Percentiles rank a stretch among this genome's conserved stretches.
These are phyloP conservation scores for Tetrax tetrax DNA, from an alignment of 2,113 vertebrate species.

Conservation along the genomic window DNA sequence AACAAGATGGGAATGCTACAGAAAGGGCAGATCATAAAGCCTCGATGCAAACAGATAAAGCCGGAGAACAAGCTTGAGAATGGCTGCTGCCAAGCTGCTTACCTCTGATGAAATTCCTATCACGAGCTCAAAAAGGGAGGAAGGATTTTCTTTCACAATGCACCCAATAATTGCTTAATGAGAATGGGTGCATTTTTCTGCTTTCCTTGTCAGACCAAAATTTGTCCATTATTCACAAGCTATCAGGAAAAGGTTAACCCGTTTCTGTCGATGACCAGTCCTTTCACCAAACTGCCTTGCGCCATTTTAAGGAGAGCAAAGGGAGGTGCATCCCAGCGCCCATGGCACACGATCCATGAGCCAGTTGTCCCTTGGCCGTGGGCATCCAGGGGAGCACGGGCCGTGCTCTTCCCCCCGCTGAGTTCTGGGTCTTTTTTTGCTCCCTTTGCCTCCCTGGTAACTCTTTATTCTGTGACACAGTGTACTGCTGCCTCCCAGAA, in stretches of 20 bases:
- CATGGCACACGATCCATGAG: rapidly evolving
- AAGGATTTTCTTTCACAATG: neutral
- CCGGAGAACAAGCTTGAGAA: neutral
- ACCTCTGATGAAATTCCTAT: neutral
- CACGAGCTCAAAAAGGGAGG: neutral
- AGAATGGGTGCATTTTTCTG: neutral
- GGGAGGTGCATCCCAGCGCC: neutral
- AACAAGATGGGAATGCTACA: neutral
- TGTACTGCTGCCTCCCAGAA: rapidly evolving
- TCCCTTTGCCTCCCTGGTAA: neutral
- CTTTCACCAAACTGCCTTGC: neutral
- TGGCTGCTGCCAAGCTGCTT: neutral
- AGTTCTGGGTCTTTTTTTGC: neutral
- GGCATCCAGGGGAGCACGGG: rapidly evolving
- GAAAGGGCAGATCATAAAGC: neutral
- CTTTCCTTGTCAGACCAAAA: neutral
- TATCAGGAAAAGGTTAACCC: neutral
- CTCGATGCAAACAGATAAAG: neutral
- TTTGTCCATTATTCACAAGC: neutral
- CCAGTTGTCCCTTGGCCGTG: neutral
- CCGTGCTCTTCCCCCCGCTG: neutral
- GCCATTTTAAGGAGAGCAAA: no score
- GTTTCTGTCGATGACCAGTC: neutral
- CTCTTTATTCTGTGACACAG: neutral
- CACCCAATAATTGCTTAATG: rapidly evolving